phyloP scores from a whole-genome alignment of 2,888 invertebrate species.

The Noctuana brunneofusca region DNA sequence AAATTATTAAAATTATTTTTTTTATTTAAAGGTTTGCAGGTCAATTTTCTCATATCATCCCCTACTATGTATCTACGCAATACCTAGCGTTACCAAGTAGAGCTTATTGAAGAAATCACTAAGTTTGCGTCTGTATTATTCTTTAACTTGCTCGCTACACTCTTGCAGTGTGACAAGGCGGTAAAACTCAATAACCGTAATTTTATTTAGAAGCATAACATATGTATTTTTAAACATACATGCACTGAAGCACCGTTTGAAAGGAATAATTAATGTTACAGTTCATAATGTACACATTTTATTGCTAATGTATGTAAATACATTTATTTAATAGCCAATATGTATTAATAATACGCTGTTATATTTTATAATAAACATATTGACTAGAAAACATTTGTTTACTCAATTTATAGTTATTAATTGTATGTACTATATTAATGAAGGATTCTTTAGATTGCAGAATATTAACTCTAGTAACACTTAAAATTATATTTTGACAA shows the following conservation, averaged over 20 bases:
- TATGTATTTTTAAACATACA: conserved; percentile 21
- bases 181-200: conserved; percentile 15
- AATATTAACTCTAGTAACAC: too few relatives aligned
- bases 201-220: conserved; percentile 17
- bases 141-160: neutral
- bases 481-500: too few relatives aligned
- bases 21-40: too few relatives aligned
- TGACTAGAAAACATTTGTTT: neutral
- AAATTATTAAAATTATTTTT: too few relatives aligned
- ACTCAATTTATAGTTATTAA: neutral
- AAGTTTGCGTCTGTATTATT: neutral
- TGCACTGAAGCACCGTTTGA: conserved; percentile 17
- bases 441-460: too few relatives aligned
- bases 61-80: too few relatives aligned
- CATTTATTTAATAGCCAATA: conserved; percentile 29
- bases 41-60: too few relatives aligned
- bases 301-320: conserved; percentile 29
- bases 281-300: conserved; percentile 29
- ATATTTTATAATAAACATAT: conserved; percentile 9
- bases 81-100: too few relatives aligned
- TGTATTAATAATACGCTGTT: conserved; percentile 19
- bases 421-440: too few relatives aligned
- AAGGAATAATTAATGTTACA: conserved; percentile 28
- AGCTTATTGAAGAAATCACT: neutral
- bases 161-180: neutral